A percentile compares a stretch with the other conserved stretches of the same genome.
Evolutionary conservation across 2,797 vertebrate species (phyloP).

Genomic region (Neosilurus hyrtlii): DNA sequence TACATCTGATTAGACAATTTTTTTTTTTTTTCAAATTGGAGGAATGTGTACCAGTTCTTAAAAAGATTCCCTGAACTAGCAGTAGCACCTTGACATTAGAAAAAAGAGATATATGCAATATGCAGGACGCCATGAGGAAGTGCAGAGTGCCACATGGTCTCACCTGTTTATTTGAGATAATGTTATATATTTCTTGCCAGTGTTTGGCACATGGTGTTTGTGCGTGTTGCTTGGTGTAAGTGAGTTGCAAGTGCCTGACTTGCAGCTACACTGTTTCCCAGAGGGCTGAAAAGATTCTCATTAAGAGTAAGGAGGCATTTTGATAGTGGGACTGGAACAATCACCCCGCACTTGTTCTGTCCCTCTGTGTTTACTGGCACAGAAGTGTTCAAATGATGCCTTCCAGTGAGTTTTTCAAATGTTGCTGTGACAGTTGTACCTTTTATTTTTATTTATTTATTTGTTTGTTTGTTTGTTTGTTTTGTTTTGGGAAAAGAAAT

Average conservation of each 20-base stretch:
- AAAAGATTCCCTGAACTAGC: neutral
- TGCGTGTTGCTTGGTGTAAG: neutral
- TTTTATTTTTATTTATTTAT: neutral
- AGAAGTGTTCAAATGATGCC: neutral
- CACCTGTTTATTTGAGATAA: neutral
- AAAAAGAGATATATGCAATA: neutral
- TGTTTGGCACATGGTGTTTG: neutral
- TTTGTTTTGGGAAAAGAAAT: slow-evolving; percentile 15
- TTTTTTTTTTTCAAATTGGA: neutral
- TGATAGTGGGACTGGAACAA: slow-evolving; percentile 42
- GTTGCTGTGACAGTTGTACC: neutral
- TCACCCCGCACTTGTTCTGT: slow-evolving; percentile 12
- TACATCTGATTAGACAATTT: neutral
- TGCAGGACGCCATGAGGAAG: neutral
- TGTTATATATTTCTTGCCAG: neutral
- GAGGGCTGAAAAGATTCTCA: slow-evolving; percentile 45
- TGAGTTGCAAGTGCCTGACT: neutral
- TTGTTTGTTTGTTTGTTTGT: no score
- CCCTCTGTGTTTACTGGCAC: slow-evolving; percentile 23
- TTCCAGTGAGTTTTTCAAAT: neutral
- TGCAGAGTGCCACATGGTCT: neutral
- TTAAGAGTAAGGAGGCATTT: slow-evolving; percentile 47
- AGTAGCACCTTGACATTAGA: neutral
- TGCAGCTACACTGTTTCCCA: slow-evolving; percentile 27
- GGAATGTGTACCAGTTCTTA: neutral